Evolutionary conservation across 2,888 invertebrate genomes (phyloP), one percentile per base, ranked within the genome.

Genomic region (Hypercompe scribonia): DNA sequence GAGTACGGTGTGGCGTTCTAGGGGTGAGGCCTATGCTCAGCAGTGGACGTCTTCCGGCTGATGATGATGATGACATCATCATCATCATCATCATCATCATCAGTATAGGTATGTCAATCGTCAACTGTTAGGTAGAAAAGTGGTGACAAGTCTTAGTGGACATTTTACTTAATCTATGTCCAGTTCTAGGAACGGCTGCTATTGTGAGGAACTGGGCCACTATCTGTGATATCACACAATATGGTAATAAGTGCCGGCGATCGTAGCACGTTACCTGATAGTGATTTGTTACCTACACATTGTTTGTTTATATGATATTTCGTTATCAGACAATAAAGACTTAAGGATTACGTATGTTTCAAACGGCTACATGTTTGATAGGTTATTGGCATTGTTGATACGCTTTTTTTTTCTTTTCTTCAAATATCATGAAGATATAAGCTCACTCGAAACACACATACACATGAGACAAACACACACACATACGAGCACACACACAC

Each of bases 131-230:
- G 65, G 71, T 42, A 67, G 4, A 63, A 72, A 46, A 21, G 46
- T 36, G 33, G 24, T 21, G 24, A 58, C 34, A 39, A 28, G 3
- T 46, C 33, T 75, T 15, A 10, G 11, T 73, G 73, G 76, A 33
- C 36, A 46, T 46, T n/a, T 2, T 3, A 33, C 61, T 50, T 76
- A 71, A 63, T 81, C 81, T 83, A 50, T 70, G 72, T 1, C 71
- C 72, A 70, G 75, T 65, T 64, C 46, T 75, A 77, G 76, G 69
- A 78, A 73, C 69, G 79, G 68, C 64, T 72, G 68, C 78, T 81
- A 83, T 86, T 85, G 87, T 84, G 67, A 77, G 73, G 72, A 82
- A 83, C 80, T 84, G 71, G 82, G 81, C 68, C 84, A 70, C 36
- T 65, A 72, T 70, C 68, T 70, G 71, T 69, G 78, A 80, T 78